These are phyloP conservation scores for Allacma fusca DNA, from an alignment of 2,888 invertebrate species.

Conservation along the genomic window DNA sequence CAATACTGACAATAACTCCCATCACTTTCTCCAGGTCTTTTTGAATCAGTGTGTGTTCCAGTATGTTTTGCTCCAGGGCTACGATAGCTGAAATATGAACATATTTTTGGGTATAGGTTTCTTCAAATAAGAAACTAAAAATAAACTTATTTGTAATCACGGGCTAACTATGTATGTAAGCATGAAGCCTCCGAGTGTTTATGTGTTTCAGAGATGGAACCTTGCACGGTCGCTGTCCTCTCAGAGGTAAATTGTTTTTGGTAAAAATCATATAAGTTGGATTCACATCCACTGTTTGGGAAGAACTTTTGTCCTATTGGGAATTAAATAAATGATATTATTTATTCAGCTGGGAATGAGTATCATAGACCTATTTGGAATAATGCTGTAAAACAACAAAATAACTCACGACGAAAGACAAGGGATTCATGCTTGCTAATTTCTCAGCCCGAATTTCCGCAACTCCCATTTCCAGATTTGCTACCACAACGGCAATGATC, in stretches of 20 bases:
- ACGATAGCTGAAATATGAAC: slow-evolving; percentile 52
- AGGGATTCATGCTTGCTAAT: slow-evolving; percentile 53
- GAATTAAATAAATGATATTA: not conserved
- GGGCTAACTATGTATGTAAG: slow-evolving; percentile 53
- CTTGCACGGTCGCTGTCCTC: slow-evolving; percentile 55
- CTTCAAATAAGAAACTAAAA: not conserved
- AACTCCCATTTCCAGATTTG: slow-evolving; percentile 59
- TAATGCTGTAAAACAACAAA: too few relatives aligned
- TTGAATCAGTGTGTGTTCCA: slow-evolving; percentile 55
- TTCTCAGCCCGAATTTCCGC: slow-evolving; percentile 57
- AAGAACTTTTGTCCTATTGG: slow-evolving; percentile 44
- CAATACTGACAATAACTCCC: slow-evolving; percentile 50
- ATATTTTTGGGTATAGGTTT: slow-evolving; percentile 13
- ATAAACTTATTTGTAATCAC: not conserved
- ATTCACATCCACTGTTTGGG: slow-evolving; percentile 46
- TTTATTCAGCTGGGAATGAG: too few relatives aligned
- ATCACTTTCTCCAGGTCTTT: slow-evolving; percentile 54
- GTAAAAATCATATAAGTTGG: slow-evolving; percentile 49
- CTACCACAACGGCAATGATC: slow-evolving; percentile 59
- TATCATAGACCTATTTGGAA: too few relatives aligned
- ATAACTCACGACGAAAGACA: not conserved
- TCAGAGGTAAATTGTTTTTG: slow-evolving; percentile 45
- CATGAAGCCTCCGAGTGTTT: slow-evolving; percentile 47
- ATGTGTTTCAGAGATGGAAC: slow-evolving; percentile 50
- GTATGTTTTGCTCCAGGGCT: slow-evolving; percentile 58